A percentile compares a stretch with the other conserved stretches of the same genome.
These are phyloP conservation scores for Lasioglossum marginatum DNA, from an alignment of 2,888 invertebrate species.

Conservation along the genomic window DNA sequence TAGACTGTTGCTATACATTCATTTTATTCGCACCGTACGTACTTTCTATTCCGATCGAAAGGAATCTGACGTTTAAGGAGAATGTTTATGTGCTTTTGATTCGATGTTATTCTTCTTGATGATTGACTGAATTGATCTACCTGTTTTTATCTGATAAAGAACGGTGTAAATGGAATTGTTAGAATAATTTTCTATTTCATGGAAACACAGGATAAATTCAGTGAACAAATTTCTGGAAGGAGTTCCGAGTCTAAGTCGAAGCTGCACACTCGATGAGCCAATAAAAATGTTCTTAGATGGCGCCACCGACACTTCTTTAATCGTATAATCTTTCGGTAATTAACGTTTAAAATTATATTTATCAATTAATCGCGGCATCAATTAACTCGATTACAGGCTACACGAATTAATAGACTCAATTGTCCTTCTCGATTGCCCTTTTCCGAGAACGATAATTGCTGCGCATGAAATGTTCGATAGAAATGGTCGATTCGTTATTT, in stretches of 20 bases:
- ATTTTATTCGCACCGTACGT: not conserved
- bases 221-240: not conserved
- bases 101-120: too few species aligned
- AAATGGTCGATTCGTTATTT: not conserved
- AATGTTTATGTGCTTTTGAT: not conserved
- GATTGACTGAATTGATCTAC: not conserved
- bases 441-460: not conserved
- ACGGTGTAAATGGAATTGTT: not conserved
- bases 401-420: slow-evolving; percentile 24
- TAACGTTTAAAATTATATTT: slow-evolving; percentile 38
- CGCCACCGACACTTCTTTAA: slow-evolving; percentile 32
- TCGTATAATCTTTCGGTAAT: slow-evolving; percentile 28
- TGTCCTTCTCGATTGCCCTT: not conserved
- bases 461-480: not conserved
- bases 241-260: slow-evolving; percentile 18
- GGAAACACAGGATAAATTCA: not conserved
- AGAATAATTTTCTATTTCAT: not conserved
- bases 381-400: slow-evolving; percentile 22
- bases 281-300: slow-evolving; percentile 30
- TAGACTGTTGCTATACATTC: not conserved
- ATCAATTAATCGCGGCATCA: slow-evolving; percentile 32
- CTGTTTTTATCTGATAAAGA: not conserved
- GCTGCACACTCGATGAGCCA: slow-evolving; percentile 22
- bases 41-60: not conserved
- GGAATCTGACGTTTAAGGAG: not conserved